These are phyloP conservation scores for Cephalopachus bancanus DNA, from an alignment of 2,797 vertebrate genomes.

Conservation along the genomic window DNA sequence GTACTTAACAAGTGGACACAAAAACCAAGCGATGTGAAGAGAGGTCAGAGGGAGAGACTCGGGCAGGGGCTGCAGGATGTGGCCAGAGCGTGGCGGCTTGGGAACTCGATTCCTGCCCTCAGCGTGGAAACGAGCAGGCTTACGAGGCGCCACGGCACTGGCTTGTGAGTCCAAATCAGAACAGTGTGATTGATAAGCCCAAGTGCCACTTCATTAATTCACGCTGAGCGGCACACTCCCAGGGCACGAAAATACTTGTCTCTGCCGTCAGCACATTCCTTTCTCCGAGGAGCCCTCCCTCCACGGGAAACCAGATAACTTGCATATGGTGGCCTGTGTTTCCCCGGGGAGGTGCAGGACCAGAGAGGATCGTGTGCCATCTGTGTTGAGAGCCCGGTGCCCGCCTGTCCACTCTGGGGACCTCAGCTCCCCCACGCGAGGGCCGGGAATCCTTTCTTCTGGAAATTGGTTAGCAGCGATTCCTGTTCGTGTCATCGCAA, in stretches of 20 bases:
- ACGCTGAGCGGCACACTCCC: rapidly evolving
- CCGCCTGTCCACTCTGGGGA: background rate
- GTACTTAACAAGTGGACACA: background rate
- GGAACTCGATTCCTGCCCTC: background rate
- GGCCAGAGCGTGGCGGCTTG: background rate
- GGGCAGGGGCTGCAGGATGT: background rate
- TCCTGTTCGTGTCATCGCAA: background rate
- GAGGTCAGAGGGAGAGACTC: background rate
- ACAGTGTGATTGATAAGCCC: rapidly evolving
- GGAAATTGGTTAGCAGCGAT: background rate
- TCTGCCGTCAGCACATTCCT: background rate
- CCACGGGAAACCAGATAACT: rapidly evolving
- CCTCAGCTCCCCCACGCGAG: background rate
- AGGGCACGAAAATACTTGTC: rapidly evolving
- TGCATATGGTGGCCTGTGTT: rapidly evolving
- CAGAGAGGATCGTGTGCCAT: too few relatives aligned
- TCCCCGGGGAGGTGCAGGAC: too few relatives aligned
- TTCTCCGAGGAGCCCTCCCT: background rate
- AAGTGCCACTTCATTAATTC: background rate
- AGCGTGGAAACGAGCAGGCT: background rate
- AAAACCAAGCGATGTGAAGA: background rate
- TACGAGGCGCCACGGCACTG: background rate
- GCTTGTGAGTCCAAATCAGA: background rate
- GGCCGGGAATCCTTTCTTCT: background rate
- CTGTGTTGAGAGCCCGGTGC: background rate